Base-by-base conservation (phyloP, 2,113 vertebrate species). In the Pungitius pungitius region DNA sequence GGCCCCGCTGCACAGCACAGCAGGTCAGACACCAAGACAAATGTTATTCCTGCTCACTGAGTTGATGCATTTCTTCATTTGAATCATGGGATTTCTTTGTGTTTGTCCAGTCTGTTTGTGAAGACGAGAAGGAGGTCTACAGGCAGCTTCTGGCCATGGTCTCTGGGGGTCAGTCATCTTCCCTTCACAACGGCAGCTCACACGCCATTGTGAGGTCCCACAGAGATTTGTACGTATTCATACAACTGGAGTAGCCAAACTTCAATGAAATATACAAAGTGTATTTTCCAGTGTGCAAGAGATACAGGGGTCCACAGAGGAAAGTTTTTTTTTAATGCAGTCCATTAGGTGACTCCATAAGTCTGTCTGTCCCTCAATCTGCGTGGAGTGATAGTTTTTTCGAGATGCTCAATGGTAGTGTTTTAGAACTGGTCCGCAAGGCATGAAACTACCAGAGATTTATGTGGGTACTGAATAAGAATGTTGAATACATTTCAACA, bases 101-200 rank as follows among this genome's bases (percentile, higher is more conserved):
- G 64, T 69, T 70, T 59, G 33, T 78, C 15, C 65, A 98, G 97
- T 97, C 95, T 0, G 94, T 98, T 75, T 80, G 93, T 66, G 94
- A 96, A 78, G 96, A 96, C 63, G 97, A 98, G 87, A 95, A 95
- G 69, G 96, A 97, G 81, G 94, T 98, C 67, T 99, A 99, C 89
- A 91, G 95, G 83, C 96, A 97, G 80, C 88, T 99, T 75, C 91
- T 98, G 42, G 93, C 95, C 86, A 92, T 98, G 92, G 96, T 98
- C 59, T 96, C 96, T 0, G 95, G 84, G 51, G 90, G 91, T 67
- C 93, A 94, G 78, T 93, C 91, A 0, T 86, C 91, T 47, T 90
- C 84, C 35, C 84, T 90, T 74, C 81, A 86, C 37, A 89, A 93
- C 6, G 86, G 92, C 69, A 86, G 63, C 87, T 91, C 91, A 40